Conservation (phyloP, 1,140 invertebrate genomes). For the Atopsyche davidsoni region DNA sequence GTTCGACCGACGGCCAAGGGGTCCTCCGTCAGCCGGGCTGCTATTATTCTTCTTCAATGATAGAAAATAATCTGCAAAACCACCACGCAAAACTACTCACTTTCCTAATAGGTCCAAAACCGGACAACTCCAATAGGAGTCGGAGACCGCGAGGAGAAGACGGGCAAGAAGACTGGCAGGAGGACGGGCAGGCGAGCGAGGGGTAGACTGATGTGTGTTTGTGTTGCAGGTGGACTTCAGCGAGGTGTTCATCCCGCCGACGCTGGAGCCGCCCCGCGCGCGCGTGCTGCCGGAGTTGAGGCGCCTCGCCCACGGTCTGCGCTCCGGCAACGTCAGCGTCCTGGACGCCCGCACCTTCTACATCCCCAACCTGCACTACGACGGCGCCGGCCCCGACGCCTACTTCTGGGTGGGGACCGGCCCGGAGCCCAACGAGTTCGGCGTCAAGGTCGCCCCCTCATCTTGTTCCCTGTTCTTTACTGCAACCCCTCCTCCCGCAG, state of each 20-base stretch:
- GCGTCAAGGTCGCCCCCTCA: conserved; percentile 62
- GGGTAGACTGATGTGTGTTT: too few relatives aligned
- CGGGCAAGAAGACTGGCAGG: too few relatives aligned
- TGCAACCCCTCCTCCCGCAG: neutral
- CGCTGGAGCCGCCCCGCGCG: conserved; percentile 67
- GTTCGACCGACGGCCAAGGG: too few relatives aligned
- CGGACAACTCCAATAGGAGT: too few relatives aligned
- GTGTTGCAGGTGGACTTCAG: conserved; percentile 73
- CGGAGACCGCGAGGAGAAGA: too few relatives aligned
- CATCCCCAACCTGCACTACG: conserved; percentile 88
- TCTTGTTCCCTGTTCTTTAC: too few relatives aligned
- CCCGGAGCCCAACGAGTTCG: conserved; percentile 69
- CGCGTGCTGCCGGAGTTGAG: conserved; percentile 78
- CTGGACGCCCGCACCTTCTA: conserved; percentile 88
- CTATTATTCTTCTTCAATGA: too few relatives aligned
- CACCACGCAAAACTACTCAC: too few relatives aligned
- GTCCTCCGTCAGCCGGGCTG: too few relatives aligned
- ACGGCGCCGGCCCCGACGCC: conserved; percentile 82
- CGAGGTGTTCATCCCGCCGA: conserved; percentile 68
- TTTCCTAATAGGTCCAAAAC: too few relatives aligned
- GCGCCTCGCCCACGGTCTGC: conserved; percentile 75
- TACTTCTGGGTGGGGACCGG: conserved; percentile 92
- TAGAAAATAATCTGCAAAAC: too few relatives aligned
- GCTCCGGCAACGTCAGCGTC: conserved; percentile 86
- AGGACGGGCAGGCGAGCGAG: too few relatives aligned